Base-by-base conservation (phyloP, 2,113 vertebrate genomes). In the Sciurus niger region DNA sequence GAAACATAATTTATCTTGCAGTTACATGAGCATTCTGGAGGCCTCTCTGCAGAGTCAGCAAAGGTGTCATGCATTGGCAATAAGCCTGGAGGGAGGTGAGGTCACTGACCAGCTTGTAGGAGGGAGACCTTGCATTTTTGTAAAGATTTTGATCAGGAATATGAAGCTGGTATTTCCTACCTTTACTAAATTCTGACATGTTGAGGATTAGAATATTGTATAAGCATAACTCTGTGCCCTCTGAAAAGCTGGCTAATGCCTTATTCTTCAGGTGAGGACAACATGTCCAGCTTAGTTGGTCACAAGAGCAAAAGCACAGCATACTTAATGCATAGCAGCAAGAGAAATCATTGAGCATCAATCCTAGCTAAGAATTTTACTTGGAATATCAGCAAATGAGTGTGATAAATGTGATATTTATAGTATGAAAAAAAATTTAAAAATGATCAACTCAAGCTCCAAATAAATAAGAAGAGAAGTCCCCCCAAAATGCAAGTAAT, bases 1-100 rank as follows among this genome's bases (percentile, higher is more conserved):
- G 94, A 95, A 98, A 97, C 92, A 68, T 93, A 87, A 96, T 94
- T 96, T 94, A 95, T 96, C 89, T 96, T 92, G 72, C 58, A 95
- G 87, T 58, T 86, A 83, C 95, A 86, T 0, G 28, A 90, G 73
- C 68, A 72, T 96, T 90, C 82, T 83, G 74, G 80, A 92, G 20
- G 73, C 67, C 85, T 93, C 60, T 92, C 43, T 97, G 96, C 92
- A 76, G 60, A 95, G 82, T 97, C 97, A 98, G 96, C 97, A 95
- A 84, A 84, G 95, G 87, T n/a, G 43, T 17, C 37, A 12, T 30
- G 63, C 43, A n/a, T 55, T 80, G 85, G 92, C 90, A 96, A 80
- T 92, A 58, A 84, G 84, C 95, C 92, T 70, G 53, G 76, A 92
- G 90, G 94, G 95, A 92, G 84, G 60, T 51, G 73, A 97, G 97